Evolutionary conservation across 2,797 vertebrate genomes (phyloP).

Genomic region (Dendrocincla fuliginosa): DNA sequence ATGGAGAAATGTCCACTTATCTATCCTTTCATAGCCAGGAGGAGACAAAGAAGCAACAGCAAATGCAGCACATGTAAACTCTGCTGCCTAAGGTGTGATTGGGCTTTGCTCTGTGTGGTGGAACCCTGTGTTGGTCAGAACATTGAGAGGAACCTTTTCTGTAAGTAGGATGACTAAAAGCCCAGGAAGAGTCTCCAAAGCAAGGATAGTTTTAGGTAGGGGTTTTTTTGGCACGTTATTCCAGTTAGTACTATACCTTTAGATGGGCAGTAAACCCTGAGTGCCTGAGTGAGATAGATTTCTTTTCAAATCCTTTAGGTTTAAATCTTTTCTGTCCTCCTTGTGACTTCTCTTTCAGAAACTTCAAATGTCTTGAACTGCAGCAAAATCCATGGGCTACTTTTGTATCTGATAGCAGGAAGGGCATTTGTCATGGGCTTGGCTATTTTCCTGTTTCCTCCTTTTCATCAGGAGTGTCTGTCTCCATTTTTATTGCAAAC

Average conservation of each 20-base stretch:
- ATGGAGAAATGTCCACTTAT: not conserved
- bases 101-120: not conserved
- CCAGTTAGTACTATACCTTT: not conserved
- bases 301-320: no score
- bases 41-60: not conserved
- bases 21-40: not conserved
- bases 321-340: not conserved
- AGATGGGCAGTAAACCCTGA: not conserved
- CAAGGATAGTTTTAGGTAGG: not conserved
- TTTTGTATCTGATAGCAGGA: not conserved
- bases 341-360: not conserved
- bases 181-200: not conserved
- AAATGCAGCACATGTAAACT: not conserved
- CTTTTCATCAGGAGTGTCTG: not conserved
- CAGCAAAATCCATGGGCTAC: not conserved
- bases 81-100: not conserved
- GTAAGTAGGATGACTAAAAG: not conserved
- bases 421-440: not conserved
- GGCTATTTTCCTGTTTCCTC: not conserved
- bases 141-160: not conserved
- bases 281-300: not conserved
- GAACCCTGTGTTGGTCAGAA: not conserved
- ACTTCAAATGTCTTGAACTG: not conserved
- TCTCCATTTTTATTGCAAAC: not conserved
- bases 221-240: not conserved